These are phyloP conservation scores for Gyrodactylus salaris DNA, from an alignment of 1,140 invertebrate genomes.

Conservation along the genomic window DNA sequence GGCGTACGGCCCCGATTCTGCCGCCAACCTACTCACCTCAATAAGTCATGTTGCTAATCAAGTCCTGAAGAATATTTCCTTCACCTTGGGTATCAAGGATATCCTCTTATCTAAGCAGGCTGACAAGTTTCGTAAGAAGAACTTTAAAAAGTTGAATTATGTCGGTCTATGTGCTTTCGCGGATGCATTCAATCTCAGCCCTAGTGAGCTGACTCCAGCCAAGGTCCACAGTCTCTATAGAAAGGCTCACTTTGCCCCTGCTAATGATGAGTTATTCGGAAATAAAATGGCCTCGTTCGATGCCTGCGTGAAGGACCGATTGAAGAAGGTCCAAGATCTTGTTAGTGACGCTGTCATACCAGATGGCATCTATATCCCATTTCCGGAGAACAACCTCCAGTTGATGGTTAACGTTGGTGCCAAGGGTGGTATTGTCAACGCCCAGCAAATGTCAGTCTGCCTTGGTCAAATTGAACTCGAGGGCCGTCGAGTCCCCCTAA, in stretches of 20 bases:
- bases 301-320: conserved; percentile 40
- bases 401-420: conserved; percentile 90
- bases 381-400: conserved; percentile 75
- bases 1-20: conserved; percentile 54
- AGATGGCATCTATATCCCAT: conserved; percentile 39
- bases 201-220: not conserved
- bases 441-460: conserved; percentile 79
- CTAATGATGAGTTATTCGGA: conserved; percentile 9
- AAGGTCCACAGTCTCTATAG: not conserved
- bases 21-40: conserved; percentile 42
- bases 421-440: conserved; percentile 76
- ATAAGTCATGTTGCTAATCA: conserved; percentile 62
- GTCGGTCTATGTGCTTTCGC: not conserved
- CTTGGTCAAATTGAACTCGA: conserved; percentile 91
- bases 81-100: conserved; percentile 37
- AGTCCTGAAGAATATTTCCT: conserved; percentile 54
- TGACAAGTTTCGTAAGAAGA: not conserved
- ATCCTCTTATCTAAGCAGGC: not conserved
- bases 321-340: conserved; percentile 35
- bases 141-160: conserved; percentile 14
- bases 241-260: not conserved
- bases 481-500: conserved; percentile 66
- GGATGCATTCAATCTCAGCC: conserved; percentile 1
- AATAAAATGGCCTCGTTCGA: conserved; percentile 39
- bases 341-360: conserved; percentile 33